Base-by-base conservation (phyloP, 2,797 vertebrate genomes). In the Poeciliopsis infans region DNA sequence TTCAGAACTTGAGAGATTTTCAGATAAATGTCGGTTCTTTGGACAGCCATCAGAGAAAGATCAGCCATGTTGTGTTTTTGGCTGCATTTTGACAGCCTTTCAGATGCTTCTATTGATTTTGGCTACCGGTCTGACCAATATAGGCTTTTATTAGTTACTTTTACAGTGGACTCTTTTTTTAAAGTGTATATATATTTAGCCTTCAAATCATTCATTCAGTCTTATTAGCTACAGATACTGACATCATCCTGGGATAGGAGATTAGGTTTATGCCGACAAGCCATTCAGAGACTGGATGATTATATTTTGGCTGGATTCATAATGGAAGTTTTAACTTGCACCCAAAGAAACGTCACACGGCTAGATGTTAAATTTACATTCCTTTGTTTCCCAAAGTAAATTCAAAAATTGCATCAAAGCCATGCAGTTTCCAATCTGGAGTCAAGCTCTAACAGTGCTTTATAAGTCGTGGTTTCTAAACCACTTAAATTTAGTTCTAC, bases 1-100 rank as follows among this genome's bases (percentile, higher is more conserved):
- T 57, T 47, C 74, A 7, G 39, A 80, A 47, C 84, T 74, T 80
- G 45, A 83, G 59, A 55, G 33, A 72, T 82, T 86, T 83, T 85
- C 53, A 79, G 76, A 83, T 68, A 55, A 55, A 73, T 75, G 71
- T 71, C 47, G 76, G 28, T 20, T 28, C 47, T 25, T 51, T 33
- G 46, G 36, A 57, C 6, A 74, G 23, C 25, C 13, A 74, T 74
- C 49, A 55, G 25, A 55, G 25, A 55, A 13, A 36, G 12, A 74
- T 39, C 49, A 49, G 20, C 18, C 23, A 10, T 5, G 28, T 33
- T 51, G 2, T 36, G 10, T 51, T 51, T 73, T 73, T 51, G 33
- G 8, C 4, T 23, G 45, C 6, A 23, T 49, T 33, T 72, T 49
- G 45, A 41, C 11, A 33, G 45, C 8, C 28, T 72, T 49, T 72